Conservation (phyloP, 2,888 invertebrate species). For the Nudaria mundana region DNA sequence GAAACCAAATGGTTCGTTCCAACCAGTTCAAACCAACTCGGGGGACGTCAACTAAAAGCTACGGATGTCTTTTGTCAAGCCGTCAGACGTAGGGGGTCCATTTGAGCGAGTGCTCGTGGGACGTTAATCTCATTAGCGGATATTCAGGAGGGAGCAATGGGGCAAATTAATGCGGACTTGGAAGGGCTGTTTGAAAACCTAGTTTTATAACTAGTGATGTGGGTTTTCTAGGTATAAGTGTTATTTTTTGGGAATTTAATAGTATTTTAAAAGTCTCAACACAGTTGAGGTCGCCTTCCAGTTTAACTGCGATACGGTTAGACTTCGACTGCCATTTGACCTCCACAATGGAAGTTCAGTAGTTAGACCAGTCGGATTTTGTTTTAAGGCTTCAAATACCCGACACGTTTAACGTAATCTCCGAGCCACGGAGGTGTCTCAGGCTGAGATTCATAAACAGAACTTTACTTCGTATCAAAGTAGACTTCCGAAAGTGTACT, state of each 20-base stretch:
- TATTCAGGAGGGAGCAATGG: conserved; percentile 43
- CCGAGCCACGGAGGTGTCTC: no score
- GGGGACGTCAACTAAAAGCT: conserved; percentile 6
- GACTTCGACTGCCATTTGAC: no score
- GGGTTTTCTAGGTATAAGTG: conserved; percentile 8
- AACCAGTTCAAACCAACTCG: background rate
- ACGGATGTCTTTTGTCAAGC: conserved; percentile 44
- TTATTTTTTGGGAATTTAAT: background rate
- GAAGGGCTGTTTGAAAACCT: conserved; percentile 17
- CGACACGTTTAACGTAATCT: no score
- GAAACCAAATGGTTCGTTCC: conserved; percentile 4
- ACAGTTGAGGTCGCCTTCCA: no score
- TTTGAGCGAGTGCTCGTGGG: conserved; percentile 45
- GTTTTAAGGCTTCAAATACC: no score
- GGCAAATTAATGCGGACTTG: conserved; percentile 42
- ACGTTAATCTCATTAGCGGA: conserved; percentile 52
- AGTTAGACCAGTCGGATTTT: no score
- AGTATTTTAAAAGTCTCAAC: no score
- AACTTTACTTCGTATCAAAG: no score
- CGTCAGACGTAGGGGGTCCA: conserved; percentile 44
- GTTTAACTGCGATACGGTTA: no score
- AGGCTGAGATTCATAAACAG: no score
- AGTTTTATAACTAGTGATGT: conserved; percentile 3
- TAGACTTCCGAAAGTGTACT: no score
- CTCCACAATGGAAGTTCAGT: no score